Evolutionary conservation across 1,140 invertebrate species (phyloP).

Genomic region (Proctacanthus coquilletti): DNA sequence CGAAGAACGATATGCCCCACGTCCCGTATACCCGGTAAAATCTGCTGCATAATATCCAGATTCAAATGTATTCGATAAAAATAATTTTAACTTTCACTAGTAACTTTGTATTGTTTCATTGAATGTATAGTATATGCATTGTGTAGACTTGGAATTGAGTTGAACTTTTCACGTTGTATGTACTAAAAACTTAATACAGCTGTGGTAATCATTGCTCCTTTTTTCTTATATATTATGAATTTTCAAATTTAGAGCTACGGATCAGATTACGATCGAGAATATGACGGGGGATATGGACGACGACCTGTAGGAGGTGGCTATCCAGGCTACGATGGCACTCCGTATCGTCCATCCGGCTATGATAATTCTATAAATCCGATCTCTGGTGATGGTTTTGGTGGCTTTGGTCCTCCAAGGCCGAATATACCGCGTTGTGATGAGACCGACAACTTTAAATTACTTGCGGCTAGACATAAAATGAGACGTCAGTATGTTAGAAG

Average conservation of each 20-base stretch:
- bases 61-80: too few species aligned
- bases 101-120: too few species aligned
- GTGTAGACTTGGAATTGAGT: too few species aligned
- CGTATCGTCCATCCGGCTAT: slow-evolving; percentile 20
- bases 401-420: slow-evolving; percentile 19
- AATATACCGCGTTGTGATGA: slow-evolving; percentile 50
- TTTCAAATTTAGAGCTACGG: too few species aligned
- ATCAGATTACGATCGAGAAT: slow-evolving; percentile 27
- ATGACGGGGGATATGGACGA: slow-evolving; percentile 22
- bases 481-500: slow-evolving; percentile 61
- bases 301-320: slow-evolving; percentile 23
- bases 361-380: slow-evolving; percentile 15
- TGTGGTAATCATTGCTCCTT: too few species aligned
- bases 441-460: slow-evolving; percentile 62
- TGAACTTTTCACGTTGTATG: too few species aligned
- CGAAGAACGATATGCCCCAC: slow-evolving; percentile 21
- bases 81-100: too few species aligned
- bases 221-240: too few species aligned
- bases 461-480: slow-evolving; percentile 56
- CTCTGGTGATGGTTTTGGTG: slow-evolving; percentile 10
- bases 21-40: too few species aligned
- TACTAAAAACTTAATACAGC: too few species aligned
- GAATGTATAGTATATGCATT: too few species aligned
- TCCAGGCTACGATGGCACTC: slow-evolving; percentile 19
- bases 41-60: too few species aligned